Conservation (phyloP, 2,113 vertebrate species). For the Porphyrio hochstetteri region DNA sequence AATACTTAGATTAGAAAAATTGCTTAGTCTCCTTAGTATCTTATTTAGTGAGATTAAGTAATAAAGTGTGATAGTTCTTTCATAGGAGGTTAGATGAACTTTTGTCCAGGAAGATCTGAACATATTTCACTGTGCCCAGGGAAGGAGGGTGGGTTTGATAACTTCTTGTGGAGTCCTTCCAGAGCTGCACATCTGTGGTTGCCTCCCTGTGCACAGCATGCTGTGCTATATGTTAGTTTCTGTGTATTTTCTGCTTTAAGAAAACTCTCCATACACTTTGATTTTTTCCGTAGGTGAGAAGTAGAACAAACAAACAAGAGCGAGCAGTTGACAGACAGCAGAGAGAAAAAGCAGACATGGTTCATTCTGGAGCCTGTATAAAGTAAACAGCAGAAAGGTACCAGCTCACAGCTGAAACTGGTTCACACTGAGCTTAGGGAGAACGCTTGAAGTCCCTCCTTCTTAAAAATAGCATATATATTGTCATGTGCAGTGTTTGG, state of each 20-base stretch:
- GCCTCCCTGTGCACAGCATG: not conserved
- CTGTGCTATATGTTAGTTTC: not conserved
- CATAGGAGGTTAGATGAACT: not conserved
- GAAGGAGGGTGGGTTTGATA: not conserved
- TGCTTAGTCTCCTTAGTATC: not conserved
- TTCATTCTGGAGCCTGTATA: not conserved
- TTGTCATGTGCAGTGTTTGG: not conserved
- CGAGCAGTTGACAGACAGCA: constrained; percentile 13
- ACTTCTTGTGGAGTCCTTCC: not conserved
- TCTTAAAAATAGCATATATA: not conserved
- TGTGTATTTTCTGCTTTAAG: not conserved
- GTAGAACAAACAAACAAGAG: constrained; percentile 21
- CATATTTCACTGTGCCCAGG: not conserved
- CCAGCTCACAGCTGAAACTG: not conserved
- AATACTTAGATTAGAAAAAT: not conserved
- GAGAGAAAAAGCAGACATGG: not conserved
- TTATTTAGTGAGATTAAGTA: not conserved
- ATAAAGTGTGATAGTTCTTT: not conserved
- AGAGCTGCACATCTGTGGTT: not conserved
- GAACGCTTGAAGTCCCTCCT: not conserved
- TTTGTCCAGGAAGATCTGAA: not conserved
- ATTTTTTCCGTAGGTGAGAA: constrained; percentile 31
- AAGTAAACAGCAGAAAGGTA: constrained; percentile 35
- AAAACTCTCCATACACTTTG: not conserved
- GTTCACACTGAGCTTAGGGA: not conserved